Percentiles rank a stretch among this genome's conserved stretches.
Evolutionary conservation across 2,888 invertebrate species (phyloP).

Genomic region (Poecilobothrus nobilitatus): DNA sequence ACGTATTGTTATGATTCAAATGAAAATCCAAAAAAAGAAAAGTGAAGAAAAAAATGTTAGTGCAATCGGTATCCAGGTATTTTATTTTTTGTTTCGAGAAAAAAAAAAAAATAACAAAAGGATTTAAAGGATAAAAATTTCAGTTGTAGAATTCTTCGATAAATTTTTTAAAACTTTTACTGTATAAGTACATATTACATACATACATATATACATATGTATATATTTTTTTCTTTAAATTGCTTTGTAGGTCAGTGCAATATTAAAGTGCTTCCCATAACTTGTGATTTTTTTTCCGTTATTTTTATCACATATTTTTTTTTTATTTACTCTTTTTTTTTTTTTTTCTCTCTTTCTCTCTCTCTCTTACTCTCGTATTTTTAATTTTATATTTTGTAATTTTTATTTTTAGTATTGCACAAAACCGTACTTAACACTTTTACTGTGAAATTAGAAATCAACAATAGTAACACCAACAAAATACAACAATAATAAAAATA

Average conservation of each 20-base stretch:
- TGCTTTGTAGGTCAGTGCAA: not conserved
- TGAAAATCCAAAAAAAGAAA: too few species aligned
- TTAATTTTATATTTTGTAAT: not conserved
- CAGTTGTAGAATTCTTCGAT: not conserved
- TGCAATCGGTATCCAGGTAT: not conserved
- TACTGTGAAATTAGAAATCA: too few species aligned
- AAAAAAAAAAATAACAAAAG: not conserved
- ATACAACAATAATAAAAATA: not conserved
- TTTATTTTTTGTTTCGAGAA: not conserved
- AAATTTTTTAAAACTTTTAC: not conserved
- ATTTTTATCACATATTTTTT: not conserved
- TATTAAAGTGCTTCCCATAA: not conserved
- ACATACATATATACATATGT: too few species aligned
- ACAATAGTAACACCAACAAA: not conserved
- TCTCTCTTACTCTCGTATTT: too few species aligned
- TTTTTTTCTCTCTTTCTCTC: too few species aligned
- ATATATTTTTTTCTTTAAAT: not conserved
- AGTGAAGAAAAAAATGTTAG: not conserved
- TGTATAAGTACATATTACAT: not conserved
- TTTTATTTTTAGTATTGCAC: not conserved
- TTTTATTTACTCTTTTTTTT: too few species aligned
- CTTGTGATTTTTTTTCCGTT: not conserved
- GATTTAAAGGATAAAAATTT: not conserved
- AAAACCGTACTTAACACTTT: not conserved
- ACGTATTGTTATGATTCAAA: too few species aligned